phyloP scores from a whole-genome alignment of 2,888 invertebrate species.

The Lymantria monacha region DNA sequence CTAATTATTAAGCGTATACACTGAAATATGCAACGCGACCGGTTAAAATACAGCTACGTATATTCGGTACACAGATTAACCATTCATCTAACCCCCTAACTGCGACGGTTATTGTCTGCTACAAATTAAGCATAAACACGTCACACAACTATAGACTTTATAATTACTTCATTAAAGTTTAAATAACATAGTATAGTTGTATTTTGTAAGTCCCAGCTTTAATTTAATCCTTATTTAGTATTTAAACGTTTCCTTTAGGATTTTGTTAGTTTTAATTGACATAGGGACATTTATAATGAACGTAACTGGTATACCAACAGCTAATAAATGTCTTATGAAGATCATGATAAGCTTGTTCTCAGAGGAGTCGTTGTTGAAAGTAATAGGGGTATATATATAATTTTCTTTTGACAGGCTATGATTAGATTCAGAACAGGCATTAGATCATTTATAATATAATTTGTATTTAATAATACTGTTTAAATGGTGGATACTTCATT shows the following conservation, averaged over 20 bases:
- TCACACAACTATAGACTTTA: conserved; percentile 13
- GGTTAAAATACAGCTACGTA: conserved; percentile 27
- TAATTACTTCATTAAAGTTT: not conserved
- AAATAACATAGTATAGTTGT: conserved; percentile 12
- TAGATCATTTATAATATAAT: too few species aligned
- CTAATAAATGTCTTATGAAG: conserved; percentile 24
- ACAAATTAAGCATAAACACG: conserved; percentile 31
- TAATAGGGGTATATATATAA: too few species aligned
- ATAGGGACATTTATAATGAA: conserved; percentile 8
- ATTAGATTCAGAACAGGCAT: too few species aligned
- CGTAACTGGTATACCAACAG: not conserved
- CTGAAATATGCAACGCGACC: conserved; percentile 1
- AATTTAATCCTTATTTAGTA: conserved; percentile 31
- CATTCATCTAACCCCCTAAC: conserved; percentile 32
- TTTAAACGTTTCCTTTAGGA: conserved; percentile 28
- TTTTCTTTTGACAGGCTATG: too few species aligned
- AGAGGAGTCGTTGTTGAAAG: too few species aligned
- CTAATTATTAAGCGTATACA: too few species aligned
- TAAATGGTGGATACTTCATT: too few species aligned
- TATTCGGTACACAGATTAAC: conserved; percentile 39
- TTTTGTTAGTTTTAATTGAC: conserved; percentile 29
- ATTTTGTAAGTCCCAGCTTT: conserved; percentile 12
- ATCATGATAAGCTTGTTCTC: not conserved
- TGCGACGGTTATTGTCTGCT: not conserved
- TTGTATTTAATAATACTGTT: too few species aligned